A percentile compares a stretch with the other conserved stretches of the same genome.
phyloP scores from a whole-genome alignment of 2,888 invertebrate species.

The Dendrolimus houi region DNA sequence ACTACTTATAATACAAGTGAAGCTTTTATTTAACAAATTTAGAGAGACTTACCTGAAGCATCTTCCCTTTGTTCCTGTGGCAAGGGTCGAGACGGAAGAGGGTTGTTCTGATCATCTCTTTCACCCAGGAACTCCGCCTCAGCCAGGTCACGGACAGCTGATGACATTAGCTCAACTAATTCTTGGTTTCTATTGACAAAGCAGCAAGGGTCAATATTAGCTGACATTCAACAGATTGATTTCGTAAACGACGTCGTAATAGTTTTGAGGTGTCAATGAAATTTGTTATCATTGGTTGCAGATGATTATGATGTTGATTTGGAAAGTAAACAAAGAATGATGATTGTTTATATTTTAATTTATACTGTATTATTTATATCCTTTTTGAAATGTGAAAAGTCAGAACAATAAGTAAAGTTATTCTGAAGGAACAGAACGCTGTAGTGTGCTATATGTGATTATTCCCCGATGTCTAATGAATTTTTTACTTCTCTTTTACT shows the following conservation, averaged over 20 bases:
- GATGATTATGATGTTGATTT: not conserved
- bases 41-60: constrained; percentile 36
- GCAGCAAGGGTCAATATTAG: not conserved
- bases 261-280: not conserved
- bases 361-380: not conserved
- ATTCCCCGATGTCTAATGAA: no score
- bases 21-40: no score
- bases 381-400: not conserved
- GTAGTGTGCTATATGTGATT: no score
- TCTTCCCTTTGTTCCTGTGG: constrained; percentile 51
- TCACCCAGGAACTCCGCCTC: constrained; percentile 93
- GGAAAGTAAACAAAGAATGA: not conserved
- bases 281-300: not conserved
- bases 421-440: no score
- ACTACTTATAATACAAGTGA: no score
- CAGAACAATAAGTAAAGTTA: no score
- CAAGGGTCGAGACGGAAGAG: constrained; percentile 83
- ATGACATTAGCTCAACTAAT: constrained; percentile 92
- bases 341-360: not conserved
- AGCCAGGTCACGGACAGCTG: constrained; percentile 90
- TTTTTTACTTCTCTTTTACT: no score
- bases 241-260: constrained; percentile 1
- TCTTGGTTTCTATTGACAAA: constrained; percentile 78
- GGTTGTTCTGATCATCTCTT: constrained; percentile 89
- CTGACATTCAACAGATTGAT: constrained; percentile 1